These are phyloP conservation scores for Pycnonotus jocosus DNA, from an alignment of 2,113 vertebrate genomes.

Conservation along the genomic window DNA sequence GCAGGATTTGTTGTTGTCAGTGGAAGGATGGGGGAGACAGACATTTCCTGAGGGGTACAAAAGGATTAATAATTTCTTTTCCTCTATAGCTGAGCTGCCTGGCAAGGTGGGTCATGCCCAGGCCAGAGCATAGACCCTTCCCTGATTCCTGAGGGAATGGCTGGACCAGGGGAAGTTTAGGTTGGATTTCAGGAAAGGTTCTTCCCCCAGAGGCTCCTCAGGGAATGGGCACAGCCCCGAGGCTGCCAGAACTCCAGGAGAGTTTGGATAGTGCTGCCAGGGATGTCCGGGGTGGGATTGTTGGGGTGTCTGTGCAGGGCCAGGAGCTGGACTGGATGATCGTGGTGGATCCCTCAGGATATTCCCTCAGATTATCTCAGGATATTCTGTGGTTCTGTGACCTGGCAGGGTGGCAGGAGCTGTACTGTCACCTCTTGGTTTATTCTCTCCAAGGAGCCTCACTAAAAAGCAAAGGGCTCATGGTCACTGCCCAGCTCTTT, in stretches of 20 bases:
- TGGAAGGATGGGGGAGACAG: background rate
- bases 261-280: fast-evolving
- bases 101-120: background rate
- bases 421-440: background rate
- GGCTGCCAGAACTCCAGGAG: background rate
- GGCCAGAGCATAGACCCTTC: background rate
- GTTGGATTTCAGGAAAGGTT: background rate
- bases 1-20: background rate
- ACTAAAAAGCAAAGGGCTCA: background rate
- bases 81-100: background rate
- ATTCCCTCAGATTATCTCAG: background rate
- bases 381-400: background rate
- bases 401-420: background rate
- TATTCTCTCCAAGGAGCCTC: background rate
- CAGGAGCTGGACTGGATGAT: background rate
- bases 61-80: background rate
- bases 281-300: background rate
- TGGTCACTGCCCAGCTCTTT: background rate
- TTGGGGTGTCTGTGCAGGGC: background rate
- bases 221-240: fast-evolving
- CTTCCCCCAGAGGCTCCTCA: background rate
- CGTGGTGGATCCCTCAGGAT: background rate
- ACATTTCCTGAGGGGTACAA: background rate
- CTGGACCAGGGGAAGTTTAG: fast-evolving
- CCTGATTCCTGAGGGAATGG: background rate